These are phyloP conservation scores for Tragelaphus imberbis DNA, from an alignment of 2,113 vertebrate genomes.

Conservation along the genomic window DNA sequence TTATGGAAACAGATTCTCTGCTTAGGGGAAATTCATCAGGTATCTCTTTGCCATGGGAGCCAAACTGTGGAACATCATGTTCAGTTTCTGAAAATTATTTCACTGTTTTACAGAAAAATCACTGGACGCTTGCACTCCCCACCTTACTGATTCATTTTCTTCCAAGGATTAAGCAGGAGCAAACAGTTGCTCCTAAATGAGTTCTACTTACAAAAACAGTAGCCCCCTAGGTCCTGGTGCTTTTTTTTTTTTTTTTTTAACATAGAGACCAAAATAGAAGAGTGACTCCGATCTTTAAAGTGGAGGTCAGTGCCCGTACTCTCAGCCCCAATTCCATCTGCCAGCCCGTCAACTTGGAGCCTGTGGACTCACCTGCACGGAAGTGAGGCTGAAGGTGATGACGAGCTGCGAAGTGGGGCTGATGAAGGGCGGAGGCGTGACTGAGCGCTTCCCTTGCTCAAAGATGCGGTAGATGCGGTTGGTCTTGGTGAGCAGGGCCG, in stretches of 20 bases:
- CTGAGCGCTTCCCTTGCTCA: constrained; percentile 94
- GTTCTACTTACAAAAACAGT: not conserved
- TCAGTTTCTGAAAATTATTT: not conserved
- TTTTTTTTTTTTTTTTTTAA: not conserved
- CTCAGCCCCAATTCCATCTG: not conserved
- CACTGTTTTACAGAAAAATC: not conserved
- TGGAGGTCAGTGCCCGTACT: not conserved
- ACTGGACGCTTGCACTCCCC: not conserved
- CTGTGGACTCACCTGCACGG: constrained; percentile 87
- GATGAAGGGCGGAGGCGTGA: constrained; percentile 93
- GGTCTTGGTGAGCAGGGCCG: constrained; percentile 95
- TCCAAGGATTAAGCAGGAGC: not conserved
- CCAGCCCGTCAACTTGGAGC: constrained; percentile 76
- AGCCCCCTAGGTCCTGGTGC: too few relatives aligned
- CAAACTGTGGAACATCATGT: not conserved
- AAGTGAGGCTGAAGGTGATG: constrained; percentile 95
- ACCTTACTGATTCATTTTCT: not conserved
- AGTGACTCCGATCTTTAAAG: not conserved
- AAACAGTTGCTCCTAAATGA: not conserved
- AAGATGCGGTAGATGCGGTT: constrained; percentile 98
- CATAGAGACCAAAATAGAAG: not conserved
- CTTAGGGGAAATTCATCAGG: not conserved
- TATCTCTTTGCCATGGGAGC: not conserved
- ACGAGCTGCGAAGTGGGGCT: constrained; percentile 94
- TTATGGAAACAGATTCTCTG: not conserved